phyloP scores from a whole-genome alignment of 2,797 vertebrate genomes.

The Argyrosomus regius region DNA sequence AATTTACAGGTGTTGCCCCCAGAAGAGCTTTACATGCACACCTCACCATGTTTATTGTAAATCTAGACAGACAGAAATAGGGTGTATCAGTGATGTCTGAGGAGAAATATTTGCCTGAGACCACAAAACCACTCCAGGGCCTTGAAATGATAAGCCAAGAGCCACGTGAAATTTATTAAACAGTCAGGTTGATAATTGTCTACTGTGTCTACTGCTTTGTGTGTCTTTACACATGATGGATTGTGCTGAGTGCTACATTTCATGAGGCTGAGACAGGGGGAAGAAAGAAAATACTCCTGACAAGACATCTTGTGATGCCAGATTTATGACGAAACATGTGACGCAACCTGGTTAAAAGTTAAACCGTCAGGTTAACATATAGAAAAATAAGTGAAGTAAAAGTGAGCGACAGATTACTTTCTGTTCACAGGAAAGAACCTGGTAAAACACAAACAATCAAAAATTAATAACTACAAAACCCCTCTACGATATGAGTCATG shows the following conservation, averaged over 20 bases:
- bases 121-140: slow-evolving; percentile 6
- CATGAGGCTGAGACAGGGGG: slow-evolving; percentile 3
- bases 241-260: slow-evolving; percentile 62
- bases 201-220: slow-evolving; percentile 22
- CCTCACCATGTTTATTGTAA: slow-evolving; percentile 5
- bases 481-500: not conserved
- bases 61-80: not conserved
- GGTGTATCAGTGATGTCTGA: not conserved
- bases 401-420: not conserved
- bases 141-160: slow-evolving; percentile 30
- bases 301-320: slow-evolving; percentile 38
- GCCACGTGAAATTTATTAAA: slow-evolving; percentile 39
- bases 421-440: not conserved
- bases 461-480: not conserved
- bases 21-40: slow-evolving; percentile 8
- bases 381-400: slow-evolving; percentile 21
- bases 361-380: slow-evolving; percentile 39
- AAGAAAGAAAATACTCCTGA: slow-evolving; percentile 32
- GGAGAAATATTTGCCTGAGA: slow-evolving; percentile 41
- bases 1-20: slow-evolving; percentile 47
- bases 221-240: slow-evolving; percentile 34
- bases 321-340: slow-evolving; percentile 51
- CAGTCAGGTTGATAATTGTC: slow-evolving; percentile 53
- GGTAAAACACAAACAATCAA: not conserved
- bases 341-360: slow-evolving; percentile 63